phyloP scores from a whole-genome alignment of 2,797 vertebrate species.

The Enteromius mattozi region DNA sequence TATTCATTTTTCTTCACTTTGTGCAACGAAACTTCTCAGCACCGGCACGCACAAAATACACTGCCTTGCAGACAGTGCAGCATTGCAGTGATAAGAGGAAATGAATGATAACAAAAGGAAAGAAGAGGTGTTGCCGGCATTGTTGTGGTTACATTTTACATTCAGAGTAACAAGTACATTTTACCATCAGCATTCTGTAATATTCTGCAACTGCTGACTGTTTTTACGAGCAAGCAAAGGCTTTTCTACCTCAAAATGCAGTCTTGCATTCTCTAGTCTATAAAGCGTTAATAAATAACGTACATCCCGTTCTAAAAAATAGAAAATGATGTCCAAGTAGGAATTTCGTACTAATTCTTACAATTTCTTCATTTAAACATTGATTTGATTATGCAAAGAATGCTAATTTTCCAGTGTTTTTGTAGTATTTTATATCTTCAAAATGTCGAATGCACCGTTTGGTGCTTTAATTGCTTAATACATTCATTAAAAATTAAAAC shows the following conservation, averaged over 20 bases:
- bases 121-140: slow-evolving; percentile 20
- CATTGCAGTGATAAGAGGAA: slow-evolving; percentile 23
- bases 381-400: neutral
- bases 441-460: neutral
- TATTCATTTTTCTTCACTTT: slow-evolving; percentile 4
- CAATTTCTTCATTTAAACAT: neutral
- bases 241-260: neutral
- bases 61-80: neutral
- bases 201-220: neutral
- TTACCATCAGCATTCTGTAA: slow-evolving; percentile 21
- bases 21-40: neutral
- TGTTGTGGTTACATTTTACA: slow-evolving; percentile 39
- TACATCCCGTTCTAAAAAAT: neutral
- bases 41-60: neutral
- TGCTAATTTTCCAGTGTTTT: neutral
- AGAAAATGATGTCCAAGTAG: neutral
- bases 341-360: neutral
- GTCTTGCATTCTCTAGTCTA: neutral
- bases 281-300: neutral
- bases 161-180: slow-evolving; percentile 11
- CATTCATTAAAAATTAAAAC: neutral
- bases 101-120: slow-evolving; percentile 37
- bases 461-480: neutral
- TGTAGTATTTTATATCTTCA: neutral
- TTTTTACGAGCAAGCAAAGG: neutral